These are phyloP conservation scores for Platyscapa corneri DNA, from an alignment of 1,140 invertebrate species.

Conservation along the genomic window DNA sequence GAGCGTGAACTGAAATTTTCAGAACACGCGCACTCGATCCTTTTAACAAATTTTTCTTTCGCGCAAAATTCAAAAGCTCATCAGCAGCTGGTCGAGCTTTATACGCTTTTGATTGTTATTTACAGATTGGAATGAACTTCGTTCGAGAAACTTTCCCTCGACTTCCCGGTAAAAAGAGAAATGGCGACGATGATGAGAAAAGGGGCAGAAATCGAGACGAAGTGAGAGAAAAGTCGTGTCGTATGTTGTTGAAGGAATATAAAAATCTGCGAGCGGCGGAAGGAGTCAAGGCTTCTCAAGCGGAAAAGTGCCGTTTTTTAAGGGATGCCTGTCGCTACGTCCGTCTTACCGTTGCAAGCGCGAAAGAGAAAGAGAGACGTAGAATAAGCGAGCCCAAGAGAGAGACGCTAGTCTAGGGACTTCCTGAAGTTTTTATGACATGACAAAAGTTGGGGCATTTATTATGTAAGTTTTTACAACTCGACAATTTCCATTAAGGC, in stretches of 20 bases:
- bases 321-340: not conserved
- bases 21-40: not conserved
- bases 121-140: slow-evolving; percentile 35
- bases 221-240: slow-evolving; percentile 40
- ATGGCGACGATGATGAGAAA: not conserved
- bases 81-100: not conserved
- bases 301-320: slow-evolving; percentile 52
- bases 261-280: slow-evolving; percentile 39
- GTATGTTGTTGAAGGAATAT: slow-evolving; percentile 51
- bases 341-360: not conserved
- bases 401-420: slow-evolving; percentile 34
- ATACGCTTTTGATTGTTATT: slow-evolving; percentile 38
- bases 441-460: slow-evolving; percentile 50
- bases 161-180: slow-evolving; percentile 18
- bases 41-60: slow-evolving; percentile 8
- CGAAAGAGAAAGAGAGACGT: not conserved
- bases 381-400: slow-evolving; percentile 4
- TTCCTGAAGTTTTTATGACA: slow-evolving; percentile 54
- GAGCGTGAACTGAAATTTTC: not conserved
- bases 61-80: slow-evolving; percentile 1
- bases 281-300: slow-evolving; percentile 37
- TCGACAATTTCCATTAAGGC: slow-evolving; percentile 47
- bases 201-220: not conserved
- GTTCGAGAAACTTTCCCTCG: slow-evolving; percentile 33
- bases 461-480: slow-evolving; percentile 51